phyloP scores from a whole-genome alignment of 2,888 invertebrate species.

The Trypoxylon attenuatum region DNA sequence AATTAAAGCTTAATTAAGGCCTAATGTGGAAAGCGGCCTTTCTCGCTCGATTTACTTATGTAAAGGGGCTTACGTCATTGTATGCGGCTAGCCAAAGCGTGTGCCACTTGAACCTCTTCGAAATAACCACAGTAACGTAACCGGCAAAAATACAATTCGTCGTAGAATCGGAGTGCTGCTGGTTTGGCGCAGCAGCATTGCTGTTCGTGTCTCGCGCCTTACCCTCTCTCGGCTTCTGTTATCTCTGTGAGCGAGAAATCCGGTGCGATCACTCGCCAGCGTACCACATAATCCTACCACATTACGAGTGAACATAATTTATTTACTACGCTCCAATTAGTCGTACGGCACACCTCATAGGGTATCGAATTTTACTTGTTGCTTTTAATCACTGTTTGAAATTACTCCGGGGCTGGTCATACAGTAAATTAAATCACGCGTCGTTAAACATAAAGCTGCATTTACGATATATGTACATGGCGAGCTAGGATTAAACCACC shows the following conservation, averaged over 20 bases:
- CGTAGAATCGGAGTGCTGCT: slow-evolving; percentile 32
- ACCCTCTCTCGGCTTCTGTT: slow-evolving; percentile 33
- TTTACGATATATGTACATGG: neutral
- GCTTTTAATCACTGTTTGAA: slow-evolving; percentile 46
- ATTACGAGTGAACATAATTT: slow-evolving; percentile 57
- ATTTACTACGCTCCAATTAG: slow-evolving; percentile 58
- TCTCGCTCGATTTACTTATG: neutral
- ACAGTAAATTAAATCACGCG: slow-evolving; percentile 35
- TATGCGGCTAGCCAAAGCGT: neutral
- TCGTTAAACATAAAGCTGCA: slow-evolving; percentile 11
- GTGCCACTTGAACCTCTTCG: slow-evolving; percentile 24
- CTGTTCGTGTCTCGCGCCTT: no score
- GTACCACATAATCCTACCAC: slow-evolving; percentile 40
- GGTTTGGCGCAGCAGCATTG: slow-evolving; percentile 28
- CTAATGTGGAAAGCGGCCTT: neutral
- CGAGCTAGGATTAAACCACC: neutral
- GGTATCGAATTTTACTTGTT: slow-evolving; percentile 54
- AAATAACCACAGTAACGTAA: slow-evolving; percentile 30
- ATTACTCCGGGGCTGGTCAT: slow-evolving; percentile 29
- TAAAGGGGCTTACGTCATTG: slow-evolving; percentile 9
- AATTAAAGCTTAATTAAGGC: slow-evolving; percentile 7
- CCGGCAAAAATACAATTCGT: slow-evolving; percentile 37
- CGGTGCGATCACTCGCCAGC: slow-evolving; percentile 51
- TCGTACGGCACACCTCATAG: slow-evolving; percentile 39
- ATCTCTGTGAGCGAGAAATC: slow-evolving; percentile 43